Conservation (phyloP, 2,888 invertebrate species). For the Hipparchia sbordonii region DNA sequence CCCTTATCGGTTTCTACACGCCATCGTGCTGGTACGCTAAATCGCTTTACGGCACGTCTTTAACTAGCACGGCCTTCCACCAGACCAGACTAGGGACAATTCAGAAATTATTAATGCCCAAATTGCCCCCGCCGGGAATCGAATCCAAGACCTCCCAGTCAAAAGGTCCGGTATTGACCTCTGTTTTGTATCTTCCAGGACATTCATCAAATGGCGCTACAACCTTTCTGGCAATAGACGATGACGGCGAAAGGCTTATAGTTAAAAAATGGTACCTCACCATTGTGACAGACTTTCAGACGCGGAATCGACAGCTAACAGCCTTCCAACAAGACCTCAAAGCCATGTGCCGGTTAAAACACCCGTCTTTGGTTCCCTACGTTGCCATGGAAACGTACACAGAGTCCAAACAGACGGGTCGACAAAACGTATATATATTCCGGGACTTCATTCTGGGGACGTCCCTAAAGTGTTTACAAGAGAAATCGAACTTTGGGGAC, state of each 20-base stretch:
- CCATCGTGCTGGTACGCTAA: no score
- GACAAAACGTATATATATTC: slow-evolving; percentile 85
- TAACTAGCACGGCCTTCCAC: no score
- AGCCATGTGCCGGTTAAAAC: slow-evolving; percentile 86
- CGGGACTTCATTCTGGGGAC: slow-evolving; percentile 85
- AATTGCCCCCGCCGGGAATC: no score
- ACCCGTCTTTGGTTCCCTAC: slow-evolving; percentile 89
- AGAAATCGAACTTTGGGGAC: slow-evolving; percentile 55
- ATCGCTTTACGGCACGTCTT: no score
- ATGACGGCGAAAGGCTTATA: slow-evolving; percentile 87
- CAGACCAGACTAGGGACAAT: no score
- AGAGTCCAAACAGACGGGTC: slow-evolving; percentile 69
- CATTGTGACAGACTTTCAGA: slow-evolving; percentile 64
- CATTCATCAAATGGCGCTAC: slow-evolving; percentile 89
- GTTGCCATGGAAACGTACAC: slow-evolving; percentile 87
- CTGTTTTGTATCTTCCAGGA: slow-evolving; percentile 67
- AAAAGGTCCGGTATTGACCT: not conserved
- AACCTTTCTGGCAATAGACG: slow-evolving; percentile 90
- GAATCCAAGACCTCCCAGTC: no score
- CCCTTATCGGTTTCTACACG: no score
- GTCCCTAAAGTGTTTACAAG: slow-evolving; percentile 60
- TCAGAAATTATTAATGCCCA: no score
- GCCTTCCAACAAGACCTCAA: slow-evolving; percentile 91
- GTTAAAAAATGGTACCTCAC: slow-evolving; percentile 89
- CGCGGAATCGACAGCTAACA: slow-evolving; percentile 82